A percentile compares a stretch with the other conserved stretches of the same genome.
Evolutionary conservation across 2,888 invertebrate genomes (phyloP).

Genomic region (Acanthosepion esculentum): DNA sequence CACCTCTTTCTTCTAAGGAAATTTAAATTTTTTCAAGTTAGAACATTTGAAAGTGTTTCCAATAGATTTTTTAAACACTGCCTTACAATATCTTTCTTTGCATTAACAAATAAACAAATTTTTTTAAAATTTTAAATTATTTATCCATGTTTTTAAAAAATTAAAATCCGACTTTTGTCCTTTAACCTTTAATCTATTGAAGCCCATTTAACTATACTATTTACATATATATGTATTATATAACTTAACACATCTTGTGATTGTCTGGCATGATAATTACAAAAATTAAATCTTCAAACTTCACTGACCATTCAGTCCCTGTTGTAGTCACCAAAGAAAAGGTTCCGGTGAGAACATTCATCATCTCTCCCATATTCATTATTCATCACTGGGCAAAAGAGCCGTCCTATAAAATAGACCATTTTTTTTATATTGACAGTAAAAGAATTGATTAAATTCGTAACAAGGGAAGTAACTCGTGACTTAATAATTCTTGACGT

Average conservation of each 20-base stretch:
- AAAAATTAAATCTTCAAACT: background rate
- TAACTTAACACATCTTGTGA: background rate
- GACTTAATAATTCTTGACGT: background rate
- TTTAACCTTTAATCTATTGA: background rate
- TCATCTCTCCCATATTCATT: slow-evolving; percentile 12
- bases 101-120: background rate
- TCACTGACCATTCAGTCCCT: background rate
- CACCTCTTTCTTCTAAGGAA: background rate
- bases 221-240: background rate
- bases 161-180: background rate
- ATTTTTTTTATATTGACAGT: background rate
- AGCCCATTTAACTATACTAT: background rate
- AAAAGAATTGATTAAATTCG: background rate
- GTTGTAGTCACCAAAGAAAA: background rate
- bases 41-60: background rate
- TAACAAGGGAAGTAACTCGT: slow-evolving; percentile 4
- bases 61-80: background rate
- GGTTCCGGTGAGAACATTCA: background rate
- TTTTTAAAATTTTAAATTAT: background rate
- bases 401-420: background rate
- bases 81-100: background rate
- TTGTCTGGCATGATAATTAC: background rate
- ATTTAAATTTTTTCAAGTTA: background rate
- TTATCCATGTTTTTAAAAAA: background rate
- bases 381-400: background rate